phyloP scores from a whole-genome alignment of 2,797 vertebrate species.

The Pangasius djambal region DNA sequence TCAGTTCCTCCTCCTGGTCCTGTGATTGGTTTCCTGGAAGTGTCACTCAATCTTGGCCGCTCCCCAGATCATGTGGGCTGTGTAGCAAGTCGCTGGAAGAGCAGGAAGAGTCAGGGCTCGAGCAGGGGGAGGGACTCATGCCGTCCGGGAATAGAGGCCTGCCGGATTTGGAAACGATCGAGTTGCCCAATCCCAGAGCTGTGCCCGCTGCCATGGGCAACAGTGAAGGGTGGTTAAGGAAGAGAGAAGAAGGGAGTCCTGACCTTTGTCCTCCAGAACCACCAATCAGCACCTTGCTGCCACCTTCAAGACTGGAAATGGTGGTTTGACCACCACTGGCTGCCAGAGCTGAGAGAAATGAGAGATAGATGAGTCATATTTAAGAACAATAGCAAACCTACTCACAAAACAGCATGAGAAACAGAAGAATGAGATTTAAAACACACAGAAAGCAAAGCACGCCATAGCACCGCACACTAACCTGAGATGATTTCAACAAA shows the following conservation, averaged over 20 bases:
- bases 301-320: slow-evolving; percentile 92
- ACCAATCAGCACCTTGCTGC: slow-evolving; percentile 84
- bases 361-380: not conserved
- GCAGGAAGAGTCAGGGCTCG: slow-evolving; percentile 79
- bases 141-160: slow-evolving; percentile 79
- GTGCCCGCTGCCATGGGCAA: slow-evolving; percentile 83
- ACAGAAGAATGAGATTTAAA: not conserved
- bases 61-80: slow-evolving; percentile 76
- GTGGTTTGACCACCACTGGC: slow-evolving; percentile 94
- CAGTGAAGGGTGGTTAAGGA: slow-evolving; percentile 89
- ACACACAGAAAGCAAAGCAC: slow-evolving; percentile 53
- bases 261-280: slow-evolving; percentile 77
- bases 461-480: slow-evolving; percentile 30
- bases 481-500: slow-evolving; percentile 26
- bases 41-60: slow-evolving; percentile 84
- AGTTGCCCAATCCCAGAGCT: slow-evolving; percentile 79
- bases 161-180: slow-evolving; percentile 80
- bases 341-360: slow-evolving; percentile 81
- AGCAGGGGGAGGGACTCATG: slow-evolving; percentile 81
- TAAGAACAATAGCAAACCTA: not conserved
- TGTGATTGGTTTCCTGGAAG: slow-evolving; percentile 71
- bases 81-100: slow-evolving; percentile 80
- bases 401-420: not conserved
- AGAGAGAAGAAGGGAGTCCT: slow-evolving; percentile 85
- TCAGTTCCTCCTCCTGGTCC: slow-evolving; percentile 64